Base-by-base conservation (phyloP, 2,797 vertebrate species). In the Neosalanx taihuensis region DNA sequence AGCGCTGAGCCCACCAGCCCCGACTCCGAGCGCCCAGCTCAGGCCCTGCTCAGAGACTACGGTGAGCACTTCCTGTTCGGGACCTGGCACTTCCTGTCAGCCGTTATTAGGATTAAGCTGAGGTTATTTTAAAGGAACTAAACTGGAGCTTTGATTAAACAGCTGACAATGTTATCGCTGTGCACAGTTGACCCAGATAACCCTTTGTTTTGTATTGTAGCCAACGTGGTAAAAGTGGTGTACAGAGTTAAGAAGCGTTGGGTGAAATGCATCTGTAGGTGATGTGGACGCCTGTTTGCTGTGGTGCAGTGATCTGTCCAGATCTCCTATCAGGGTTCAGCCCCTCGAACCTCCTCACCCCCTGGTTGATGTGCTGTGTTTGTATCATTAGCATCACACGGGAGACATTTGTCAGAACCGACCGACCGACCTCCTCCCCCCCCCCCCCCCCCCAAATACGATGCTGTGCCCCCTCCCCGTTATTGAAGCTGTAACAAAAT, bases 21-120 rank as follows among this genome's bases (percentile, higher is more conserved):
- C 0, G 97, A 98, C 64, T 95, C 93, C 0, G 97, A 98, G 81
- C 92, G 96, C 35, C 95, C 96, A 0, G 92, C 92, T 1, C 97
- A 98, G 10, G 95, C 95, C 15, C 91, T 98, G 23, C 90, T 98
- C 13, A 91, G 96, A 72, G 97, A 98, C 80, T 98, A 98, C 67
- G 97, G 97, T 98, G 80, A 85, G 80, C 6, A 56, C 9, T 31
- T 62, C 18, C 63, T 64, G 49, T 41, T 26, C 9, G 41, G 9
- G 41, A 13, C 7, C 41, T 46, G 41, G 7, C 12, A 46, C 7
- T 10, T 46, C 41, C 41, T 46, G 41, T 9, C 41, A 9, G 41
- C 3, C 13, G 9, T 30, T 29, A 61, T 26, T 26, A 0, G 30
- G 20, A 15, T 61, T 13, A 15, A 13, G 30, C 30, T 17, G 5